Base-by-base conservation (phyloP, 2,113 vertebrate species). In the Nerophis lumbriciformis region DNA sequence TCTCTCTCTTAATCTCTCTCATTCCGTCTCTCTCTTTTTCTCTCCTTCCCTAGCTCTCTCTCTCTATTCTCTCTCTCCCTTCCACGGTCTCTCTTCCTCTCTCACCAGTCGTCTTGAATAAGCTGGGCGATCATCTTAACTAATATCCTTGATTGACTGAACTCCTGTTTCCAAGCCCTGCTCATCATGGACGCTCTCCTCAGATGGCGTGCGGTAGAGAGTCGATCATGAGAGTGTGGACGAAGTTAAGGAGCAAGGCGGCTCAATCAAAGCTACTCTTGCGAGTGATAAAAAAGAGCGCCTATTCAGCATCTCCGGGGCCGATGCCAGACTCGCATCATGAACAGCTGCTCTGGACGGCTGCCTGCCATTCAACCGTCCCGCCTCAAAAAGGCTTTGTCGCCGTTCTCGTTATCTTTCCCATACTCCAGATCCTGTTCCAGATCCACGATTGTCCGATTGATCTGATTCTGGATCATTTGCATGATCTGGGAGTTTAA, bases 391-490 rank as follows among this genome's bases (percentile, higher is more conserved):
- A 45, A 45, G 10, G 42, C 42, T 45, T 65, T 67, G 57, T 54
- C 35, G 36, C 28, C 12, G 9, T 37, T 38, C 68, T 57, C 53
- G 28, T 8, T 68, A 44, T 51, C 59, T 21, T 57, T 70, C 38
- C 67, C 53, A 66, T 62, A 64, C 77, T 70, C 64, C 64, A 68
- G 61, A 70, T 76, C 42, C 10, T 44, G 2, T 12, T 45, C 59
- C 54, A 11, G 19, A 28, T 66, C 21, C 58, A 66, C 55, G 72
- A 81, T 67, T 60, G 65, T 66, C 69, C 77, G 78, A 84, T 83
- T 84, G 78, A 76, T 70, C 59, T 75, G 57, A 71, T 70, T 61
- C 78, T 86, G 66, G 76, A 82, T 83, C 62, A 84, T 85, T 80
- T 63, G 83, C 69, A 61, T 63, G 42, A 61, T 81, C 78, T 72